Base-by-base conservation (phyloP, 2,797 vertebrate species). In the Labroides dimidiatus region DNA sequence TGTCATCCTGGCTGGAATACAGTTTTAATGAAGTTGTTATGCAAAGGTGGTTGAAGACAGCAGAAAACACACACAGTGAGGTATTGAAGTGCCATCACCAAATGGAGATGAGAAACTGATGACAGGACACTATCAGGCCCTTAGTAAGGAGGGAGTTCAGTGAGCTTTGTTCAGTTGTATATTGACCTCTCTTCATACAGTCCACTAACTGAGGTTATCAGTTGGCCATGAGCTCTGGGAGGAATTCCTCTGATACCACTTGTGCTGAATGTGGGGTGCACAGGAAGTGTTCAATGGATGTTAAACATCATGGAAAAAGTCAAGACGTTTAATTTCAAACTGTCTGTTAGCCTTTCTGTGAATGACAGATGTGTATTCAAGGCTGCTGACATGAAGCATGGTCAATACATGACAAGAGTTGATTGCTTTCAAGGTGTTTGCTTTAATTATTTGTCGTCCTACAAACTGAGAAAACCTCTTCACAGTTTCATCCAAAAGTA, bases 131-230 rank as follows among this genome's bases (percentile, higher is more conserved):
- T 13, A 21, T 69, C 33, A 2, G 3, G 20, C 54, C 45, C 27
- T 23, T 9, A 20, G 48, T 36, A 65, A 56, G 48, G 27, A 57
- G 51, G 41, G 78, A 64, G 69, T 68, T 72, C 65, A 74, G 23
- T 27, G 45, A 27, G 70, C 47, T 72, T 11, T 65, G 72, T 72
- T 23, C 57, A 53, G 58, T 73, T 84, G 91, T 83, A 72, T 92
- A 91, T 92, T 92, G 91, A 90, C 91, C 90, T 67, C 64, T 80
- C 73, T 79, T 80, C 59, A 64, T 62, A 61, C 79, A 80, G 78
- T 63, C 76, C 78, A 56, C 64, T 68, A 72, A 61, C 75, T 23
- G 59, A 75, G 87, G 80, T 93, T 92, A 93, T 93, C 91, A 90
- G 82, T 2, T 17, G 20, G 41, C 74, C 39, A 76, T 42, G 60